These are phyloP conservation scores for Petrocephalus schoutedeni DNA, from an alignment of 2,797 vertebrate genomes.

Conservation along the genomic window DNA sequence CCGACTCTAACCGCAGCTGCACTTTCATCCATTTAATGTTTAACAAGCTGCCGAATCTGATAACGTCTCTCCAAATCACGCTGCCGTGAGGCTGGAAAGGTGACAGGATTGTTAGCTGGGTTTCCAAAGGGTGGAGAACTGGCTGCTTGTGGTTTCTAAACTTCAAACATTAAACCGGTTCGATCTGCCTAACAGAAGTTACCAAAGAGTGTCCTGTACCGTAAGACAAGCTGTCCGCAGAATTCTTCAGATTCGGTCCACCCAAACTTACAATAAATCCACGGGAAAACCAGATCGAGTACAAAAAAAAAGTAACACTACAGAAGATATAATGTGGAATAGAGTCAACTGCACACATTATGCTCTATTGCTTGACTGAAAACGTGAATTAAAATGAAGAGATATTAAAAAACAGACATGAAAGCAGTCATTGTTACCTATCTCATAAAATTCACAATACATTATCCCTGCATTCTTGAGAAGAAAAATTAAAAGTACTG, in stretches of 20 bases:
- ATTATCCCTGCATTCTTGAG: not conserved
- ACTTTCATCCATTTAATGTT: conserved; percentile 54
- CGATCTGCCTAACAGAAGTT: not conserved
- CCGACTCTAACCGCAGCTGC: conserved; percentile 26
- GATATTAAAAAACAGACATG: not conserved
- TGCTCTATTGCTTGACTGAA: conserved; percentile 5
- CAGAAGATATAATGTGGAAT: not conserved
- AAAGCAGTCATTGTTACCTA: not conserved
- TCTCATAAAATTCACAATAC: not conserved
- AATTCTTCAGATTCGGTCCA: not conserved
- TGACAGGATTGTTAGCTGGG: not conserved
- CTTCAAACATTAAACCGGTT: not conserved
- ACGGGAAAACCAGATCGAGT: not conserved
- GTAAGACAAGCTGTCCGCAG: not conserved
- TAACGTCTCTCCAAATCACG: conserved; percentile 31
- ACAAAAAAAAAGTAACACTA: not conserved
- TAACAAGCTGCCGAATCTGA: conserved; percentile 46
- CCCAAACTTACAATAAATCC: not conserved
- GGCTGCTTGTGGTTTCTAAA: not conserved
- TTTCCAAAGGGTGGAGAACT: not conserved
- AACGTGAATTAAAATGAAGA: not conserved
- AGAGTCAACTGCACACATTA: conserved; percentile 3
- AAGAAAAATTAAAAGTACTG: not conserved
- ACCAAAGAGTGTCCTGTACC: not conserved
- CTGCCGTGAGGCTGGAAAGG: not conserved